Base-by-base conservation (phyloP, 2,888 invertebrate genomes). In the Alentia gelatinosa region DNA sequence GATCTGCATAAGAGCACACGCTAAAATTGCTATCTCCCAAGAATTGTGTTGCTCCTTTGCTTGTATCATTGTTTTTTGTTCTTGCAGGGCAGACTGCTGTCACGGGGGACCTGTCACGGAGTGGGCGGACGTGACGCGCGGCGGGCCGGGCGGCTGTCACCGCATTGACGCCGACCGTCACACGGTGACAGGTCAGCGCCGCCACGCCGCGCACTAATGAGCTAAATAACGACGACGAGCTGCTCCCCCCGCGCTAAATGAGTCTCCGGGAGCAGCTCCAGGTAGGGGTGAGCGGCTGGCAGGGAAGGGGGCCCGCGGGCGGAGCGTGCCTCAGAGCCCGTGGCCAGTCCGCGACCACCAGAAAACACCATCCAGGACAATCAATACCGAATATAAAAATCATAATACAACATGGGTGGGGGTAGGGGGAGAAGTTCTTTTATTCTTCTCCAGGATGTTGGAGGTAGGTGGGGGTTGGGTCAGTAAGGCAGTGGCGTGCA, bases 161-260 rank as follows among this genome's bases (percentile, higher is more conserved):
- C 15, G 86, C 19, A 7, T 23, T 42, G 42, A 86, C 86, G 42
- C 26, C 47, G 33, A 50, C 47, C 86, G 86, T 86, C 86, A 86
- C 86, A 47, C 47, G 4, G 86, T 86, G 86, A 86, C 86, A 86
- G 86, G 86, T 86, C 47, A 86, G 47, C 30, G 30, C 86, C 26
- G 23, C 47, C 12, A 42, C 50, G 39, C 30, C 4, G 42, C 47
- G 19, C 47, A 35, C 86, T 86, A 86, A 86, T 86, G 86, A 86
- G 86, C 86, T 86, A 86, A 86, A 86, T 86, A 50, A 86, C 42
- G 86, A 30, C 86, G 47, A 30, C 9, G 47, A 86, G 86, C 47
- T 5, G 86, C 86, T 42, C 47, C 9, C 37, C 12, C 37, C 12
- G 79, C 79, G 39, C 37, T 79, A 79, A 79, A 39, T 79, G 79